Evolutionary conservation across 1,140 invertebrate species (phyloP).

Genomic region (Sitophilus oryzae): DNA sequence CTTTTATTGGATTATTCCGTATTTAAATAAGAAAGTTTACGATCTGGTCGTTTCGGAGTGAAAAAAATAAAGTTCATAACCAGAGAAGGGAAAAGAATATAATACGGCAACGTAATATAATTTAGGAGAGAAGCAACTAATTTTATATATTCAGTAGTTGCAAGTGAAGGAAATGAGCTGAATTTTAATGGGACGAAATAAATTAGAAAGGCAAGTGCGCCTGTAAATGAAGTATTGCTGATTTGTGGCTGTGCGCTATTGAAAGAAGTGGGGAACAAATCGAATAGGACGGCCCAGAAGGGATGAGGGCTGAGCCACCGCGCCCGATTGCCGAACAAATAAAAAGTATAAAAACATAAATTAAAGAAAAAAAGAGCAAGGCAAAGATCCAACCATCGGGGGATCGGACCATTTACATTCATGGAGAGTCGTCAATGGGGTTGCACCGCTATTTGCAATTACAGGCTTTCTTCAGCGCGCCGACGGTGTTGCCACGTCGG

Average conservation of each 20-base stretch:
- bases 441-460: slow-evolving; percentile 27
- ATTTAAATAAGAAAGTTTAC: too few species aligned
- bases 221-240: slow-evolving; percentile 29
- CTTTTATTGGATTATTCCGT: too few species aligned
- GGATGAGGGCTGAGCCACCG: background rate
- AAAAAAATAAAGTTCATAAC: background rate
- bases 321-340: slow-evolving; percentile 20
- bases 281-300: slow-evolving; percentile 14
- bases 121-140: slow-evolving; percentile 17
- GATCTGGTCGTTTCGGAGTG: too few species aligned
- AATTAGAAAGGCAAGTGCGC: slow-evolving; percentile 25
- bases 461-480: slow-evolving; percentile 18
- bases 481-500: slow-evolving; percentile 6
- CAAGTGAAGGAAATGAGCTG: slow-evolving; percentile 25
- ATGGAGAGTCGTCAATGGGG: slow-evolving; percentile 26
- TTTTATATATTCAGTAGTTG: slow-evolving; percentile 29
- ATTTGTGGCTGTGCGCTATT: slow-evolving; percentile 24
- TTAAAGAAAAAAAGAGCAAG: slow-evolving; percentile 26
- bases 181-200: slow-evolving; percentile 27
- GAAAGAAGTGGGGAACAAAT: slow-evolving; percentile 28
- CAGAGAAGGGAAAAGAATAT: background rate
- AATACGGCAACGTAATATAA: slow-evolving; percentile 3
- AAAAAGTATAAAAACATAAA: slow-evolving; percentile 29
- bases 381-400: slow-evolving; percentile 21
- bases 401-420: slow-evolving; percentile 25